Conservation (phyloP, 2,113 vertebrate species). For the Taurulus bubalis region DNA sequence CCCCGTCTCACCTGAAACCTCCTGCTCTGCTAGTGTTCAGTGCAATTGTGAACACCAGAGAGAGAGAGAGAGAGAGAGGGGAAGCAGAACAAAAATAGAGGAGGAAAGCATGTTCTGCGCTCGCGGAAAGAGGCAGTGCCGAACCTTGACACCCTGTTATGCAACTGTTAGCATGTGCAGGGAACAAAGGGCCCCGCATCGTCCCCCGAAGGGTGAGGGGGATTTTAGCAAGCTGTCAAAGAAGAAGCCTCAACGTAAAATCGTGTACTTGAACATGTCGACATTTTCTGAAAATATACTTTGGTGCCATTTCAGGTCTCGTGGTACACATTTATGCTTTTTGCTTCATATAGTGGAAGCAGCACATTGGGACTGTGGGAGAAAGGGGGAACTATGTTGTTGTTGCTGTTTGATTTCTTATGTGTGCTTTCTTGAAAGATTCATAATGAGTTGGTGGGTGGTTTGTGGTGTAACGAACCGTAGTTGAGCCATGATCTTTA, state of each 20-base stretch:
- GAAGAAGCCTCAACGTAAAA: slow-evolving; percentile 8
- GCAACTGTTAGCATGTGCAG: slow-evolving; percentile 39
- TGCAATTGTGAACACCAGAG: slow-evolving; percentile 13
- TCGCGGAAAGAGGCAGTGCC: neutral
- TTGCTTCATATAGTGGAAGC: neutral
- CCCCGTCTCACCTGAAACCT: slow-evolving; percentile 26
- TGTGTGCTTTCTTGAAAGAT: neutral
- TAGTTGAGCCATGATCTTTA: neutral
- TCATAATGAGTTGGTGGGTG: neutral
- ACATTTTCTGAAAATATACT: slow-evolving; percentile 11
- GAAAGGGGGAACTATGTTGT: neutral
- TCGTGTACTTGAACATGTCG: neutral
- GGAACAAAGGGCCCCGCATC: slow-evolving; percentile 8
- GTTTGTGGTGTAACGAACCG: neutral
- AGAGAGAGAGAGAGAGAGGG: neutral
- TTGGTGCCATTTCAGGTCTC: neutral
- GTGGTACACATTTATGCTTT: neutral
- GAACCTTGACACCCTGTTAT: slow-evolving; percentile 34
- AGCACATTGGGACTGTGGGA: neutral
- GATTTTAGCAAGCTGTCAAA: slow-evolving; percentile 9
- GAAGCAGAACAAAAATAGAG: slow-evolving; percentile 32
- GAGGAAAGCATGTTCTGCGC: slow-evolving; percentile 33
- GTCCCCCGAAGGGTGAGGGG: neutral
- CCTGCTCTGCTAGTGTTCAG: slow-evolving; percentile 47
- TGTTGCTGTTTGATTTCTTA: slow-evolving; percentile 27